Conservation (phyloP, 2,888 invertebrate genomes). For the Trachelus tabidus region DNA sequence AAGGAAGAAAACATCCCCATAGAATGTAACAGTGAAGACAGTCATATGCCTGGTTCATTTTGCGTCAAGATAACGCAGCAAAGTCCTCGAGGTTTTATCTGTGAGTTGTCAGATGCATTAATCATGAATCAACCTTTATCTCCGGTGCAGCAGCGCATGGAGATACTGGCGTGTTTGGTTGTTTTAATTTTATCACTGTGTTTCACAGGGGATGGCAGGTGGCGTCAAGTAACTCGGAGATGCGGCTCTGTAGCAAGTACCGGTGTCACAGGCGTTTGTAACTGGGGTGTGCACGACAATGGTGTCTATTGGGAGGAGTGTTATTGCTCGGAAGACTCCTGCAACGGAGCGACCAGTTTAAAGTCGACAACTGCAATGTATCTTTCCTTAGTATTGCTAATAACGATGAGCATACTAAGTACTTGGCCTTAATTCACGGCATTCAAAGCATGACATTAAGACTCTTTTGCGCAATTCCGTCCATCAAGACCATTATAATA, state of each 20-base stretch:
- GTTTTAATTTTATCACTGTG: conserved; percentile 9
- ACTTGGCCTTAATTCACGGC: background rate
- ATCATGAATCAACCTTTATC: background rate
- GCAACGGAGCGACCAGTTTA: conserved; percentile 72
- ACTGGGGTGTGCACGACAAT: conserved; percentile 95
- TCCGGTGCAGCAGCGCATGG: background rate
- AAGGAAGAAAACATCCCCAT: conserved; percentile 87
- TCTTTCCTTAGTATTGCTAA: background rate
- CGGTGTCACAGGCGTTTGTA: conserved; percentile 94
- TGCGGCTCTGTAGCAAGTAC: conserved; percentile 92
- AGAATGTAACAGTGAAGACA: conserved; percentile 94
- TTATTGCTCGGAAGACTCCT: conserved; percentile 92
- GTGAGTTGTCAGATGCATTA: conserved; percentile 72
- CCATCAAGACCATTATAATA: background rate
- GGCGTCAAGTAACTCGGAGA: conserved; percentile 90
- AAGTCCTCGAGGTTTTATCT: conserved; percentile 93
- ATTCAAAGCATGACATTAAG: background rate
- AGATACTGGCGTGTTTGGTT: background rate
- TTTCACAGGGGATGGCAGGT: conserved; percentile 91
- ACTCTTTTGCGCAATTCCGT: background rate
- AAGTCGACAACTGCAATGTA: background rate
- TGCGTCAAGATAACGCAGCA: conserved; percentile 96
- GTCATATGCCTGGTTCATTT: conserved; percentile 93
- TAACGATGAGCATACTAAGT: background rate
- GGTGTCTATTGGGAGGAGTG: conserved; percentile 98